Evolutionary conservation across 2,888 invertebrate species (phyloP), one percentile per base, ranked within the genome.

Genomic region (Imbricaverruca yamaguchii): DNA sequence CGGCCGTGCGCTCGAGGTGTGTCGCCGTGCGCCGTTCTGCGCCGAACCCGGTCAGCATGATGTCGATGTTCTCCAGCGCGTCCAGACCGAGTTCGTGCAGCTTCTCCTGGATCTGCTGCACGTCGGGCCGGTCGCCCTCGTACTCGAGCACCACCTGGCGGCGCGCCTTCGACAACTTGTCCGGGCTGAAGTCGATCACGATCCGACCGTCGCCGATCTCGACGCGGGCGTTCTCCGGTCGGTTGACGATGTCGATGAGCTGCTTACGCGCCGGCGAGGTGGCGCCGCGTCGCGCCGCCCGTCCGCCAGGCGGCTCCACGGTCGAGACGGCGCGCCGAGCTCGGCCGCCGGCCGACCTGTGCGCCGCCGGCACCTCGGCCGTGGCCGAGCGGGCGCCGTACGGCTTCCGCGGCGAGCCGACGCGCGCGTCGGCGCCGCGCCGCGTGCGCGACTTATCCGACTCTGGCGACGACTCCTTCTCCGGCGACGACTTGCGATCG

Each of bases 141-240:
- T 74, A 74, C 55, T 74, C 74, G 10, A 74, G 18, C 74, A 74
- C 74, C 53, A 74, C 74, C 74, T 74, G 74, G 55, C 74, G 74
- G 18, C 74, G 74, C 18, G 74, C 74, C 55, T 74, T 74, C 7
- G 21, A 21, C 3, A 74, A 55, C 55, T 74, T 74, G 55, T 74
- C 74, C 53, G 74, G 74, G 6, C 53, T 55, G 74, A 74, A 74
- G 74, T 74, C 74, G 21, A 74, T 74, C 55, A 74, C 74, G 53
- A 74, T 74, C 55, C 55, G 15, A 55, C 74, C 74, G 55, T 74
- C 55, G 18, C 74, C 74, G 55, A 74, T 74, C 55, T 74, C 74
- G 10, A 74, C 21, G 9, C 55, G 53, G 15, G 74, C 74, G 21
- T 74, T 74, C 55, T 74, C 74, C 74, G 74, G 74, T 55, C 55